Percentiles rank a stretch among this genome's conserved stretches.
Evolutionary conservation across 2,888 invertebrate genomes (phyloP).

Genomic region (Amphipoea oculea): DNA sequence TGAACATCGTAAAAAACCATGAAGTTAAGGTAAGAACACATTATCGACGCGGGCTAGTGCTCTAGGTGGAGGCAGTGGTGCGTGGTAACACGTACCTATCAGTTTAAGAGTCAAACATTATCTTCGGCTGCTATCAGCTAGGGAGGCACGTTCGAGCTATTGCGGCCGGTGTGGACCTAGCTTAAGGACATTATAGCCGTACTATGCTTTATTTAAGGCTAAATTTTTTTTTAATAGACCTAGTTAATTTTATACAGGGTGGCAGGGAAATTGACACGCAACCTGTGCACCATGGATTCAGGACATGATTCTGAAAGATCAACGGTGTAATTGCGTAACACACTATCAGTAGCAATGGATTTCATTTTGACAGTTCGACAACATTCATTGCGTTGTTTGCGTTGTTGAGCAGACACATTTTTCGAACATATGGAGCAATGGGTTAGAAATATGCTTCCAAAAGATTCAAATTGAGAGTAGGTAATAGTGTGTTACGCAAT

Average conservation of each 20-base stretch:
- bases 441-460: no score
- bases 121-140: constrained; percentile 47
- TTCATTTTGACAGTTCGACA: no score
- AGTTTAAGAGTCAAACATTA: constrained; percentile 56
- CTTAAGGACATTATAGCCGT: constrained; percentile 26
- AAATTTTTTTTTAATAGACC: background rate
- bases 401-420: no score
- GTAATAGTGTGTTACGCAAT: no score
- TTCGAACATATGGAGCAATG: no score
- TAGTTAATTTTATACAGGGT: background rate
- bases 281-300: no score
- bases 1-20: constrained; percentile 22
- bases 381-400: no score
- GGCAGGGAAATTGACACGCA: background rate
- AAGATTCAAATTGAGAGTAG: no score
- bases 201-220: background rate
- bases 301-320: background rate
- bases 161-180: constrained; percentile 26
- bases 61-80: constrained; percentile 7
- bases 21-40: constrained; percentile 31
- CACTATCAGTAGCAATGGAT: no score
- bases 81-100: constrained; percentile 41
- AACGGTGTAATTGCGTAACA: no score
- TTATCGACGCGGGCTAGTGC: background rate
- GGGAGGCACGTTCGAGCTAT: constrained; percentile 44